Conservation (phyloP, 1,140 invertebrate genomes). For the Micrasema minimum region DNA sequence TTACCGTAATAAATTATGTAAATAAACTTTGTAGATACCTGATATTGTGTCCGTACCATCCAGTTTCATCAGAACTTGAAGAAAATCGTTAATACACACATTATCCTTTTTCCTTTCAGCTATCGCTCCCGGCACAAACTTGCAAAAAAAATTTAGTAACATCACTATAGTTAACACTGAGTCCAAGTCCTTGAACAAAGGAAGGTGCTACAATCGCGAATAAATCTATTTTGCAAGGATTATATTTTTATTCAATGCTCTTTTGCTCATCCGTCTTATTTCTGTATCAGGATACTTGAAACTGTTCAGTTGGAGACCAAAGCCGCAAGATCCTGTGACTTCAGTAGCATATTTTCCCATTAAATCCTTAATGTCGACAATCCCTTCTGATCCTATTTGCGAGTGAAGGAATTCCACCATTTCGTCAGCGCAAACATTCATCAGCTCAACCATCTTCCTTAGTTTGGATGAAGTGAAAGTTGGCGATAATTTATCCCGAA, state of each 20-base stretch:
- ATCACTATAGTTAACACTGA: conserved; percentile 53
- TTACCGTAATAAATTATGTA: not conserved
- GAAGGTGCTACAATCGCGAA: conserved; percentile 38
- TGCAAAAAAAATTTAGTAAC: conserved; percentile 60
- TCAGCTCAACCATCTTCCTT: conserved; percentile 65
- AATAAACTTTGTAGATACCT: too few species aligned
- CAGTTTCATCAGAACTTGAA: conserved; percentile 60
- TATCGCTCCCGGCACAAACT: conserved; percentile 57
- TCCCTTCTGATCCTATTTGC: conserved; percentile 52
- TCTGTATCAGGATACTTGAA: conserved; percentile 56
- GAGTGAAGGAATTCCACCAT: conserved; percentile 50
- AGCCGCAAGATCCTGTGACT: conserved; percentile 57
- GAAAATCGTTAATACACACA: conserved; percentile 60
- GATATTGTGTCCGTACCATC: conserved; percentile 58
- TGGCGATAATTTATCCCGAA: conserved; percentile 57
- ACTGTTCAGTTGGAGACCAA: conserved; percentile 58
- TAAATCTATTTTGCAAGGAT: conserved; percentile 33
- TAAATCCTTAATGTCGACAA: conserved; percentile 55
- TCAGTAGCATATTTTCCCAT: conserved; percentile 54
- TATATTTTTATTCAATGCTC: conserved; percentile 43
- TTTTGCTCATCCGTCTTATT: conserved; percentile 54
- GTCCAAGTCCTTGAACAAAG: conserved; percentile 42
- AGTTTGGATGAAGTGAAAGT: conserved; percentile 71
- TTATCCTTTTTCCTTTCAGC: conserved; percentile 59
- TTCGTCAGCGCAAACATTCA: conserved; percentile 57